Evolutionary conservation across 2,113 vertebrate genomes (phyloP).

Genomic region (Oncorhynchus kisutch): DNA sequence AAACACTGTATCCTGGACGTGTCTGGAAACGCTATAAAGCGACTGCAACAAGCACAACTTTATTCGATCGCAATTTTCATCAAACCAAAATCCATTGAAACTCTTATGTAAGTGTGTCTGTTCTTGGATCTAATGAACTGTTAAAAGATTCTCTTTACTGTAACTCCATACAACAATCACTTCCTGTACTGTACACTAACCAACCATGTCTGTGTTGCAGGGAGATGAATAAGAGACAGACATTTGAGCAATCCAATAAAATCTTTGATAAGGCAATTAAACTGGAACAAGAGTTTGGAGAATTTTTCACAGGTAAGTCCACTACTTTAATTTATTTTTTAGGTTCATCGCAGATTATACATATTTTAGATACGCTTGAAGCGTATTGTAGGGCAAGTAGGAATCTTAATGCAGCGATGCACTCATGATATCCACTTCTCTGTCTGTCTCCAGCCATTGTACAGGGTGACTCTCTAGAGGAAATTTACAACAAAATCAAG

Average conservation of each 20-base stretch:
- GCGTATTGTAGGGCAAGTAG: background rate
- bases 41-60: slow-evolving; percentile 98
- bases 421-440: slow-evolving; percentile 26
- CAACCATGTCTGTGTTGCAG: slow-evolving; percentile 64
- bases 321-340: background rate
- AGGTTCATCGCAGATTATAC: background rate
- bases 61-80: slow-evolving; percentile 98
- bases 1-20: slow-evolving; percentile 99
- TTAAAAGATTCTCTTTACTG: background rate
- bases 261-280: slow-evolving; percentile 98
- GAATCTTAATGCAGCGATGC: too few species aligned
- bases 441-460: slow-evolving; percentile 85
- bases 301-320: slow-evolving; percentile 94
- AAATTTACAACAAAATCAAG: slow-evolving; percentile 99
- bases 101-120: slow-evolving; percentile 89
- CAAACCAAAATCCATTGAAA: slow-evolving; percentile 98
- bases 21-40: slow-evolving; percentile 97
- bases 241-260: slow-evolving; percentile 97
- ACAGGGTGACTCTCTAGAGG: slow-evolving; percentile 98
- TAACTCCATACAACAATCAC: background rate
- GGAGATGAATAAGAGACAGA: slow-evolving; percentile 99
- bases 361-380: background rate
- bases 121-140: background rate
- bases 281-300: slow-evolving; percentile 97
- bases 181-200: too few species aligned